Evolutionary conservation across 2,888 invertebrate genomes (phyloP).

Genomic region (Spatulosminthurus flaviceps): DNA sequence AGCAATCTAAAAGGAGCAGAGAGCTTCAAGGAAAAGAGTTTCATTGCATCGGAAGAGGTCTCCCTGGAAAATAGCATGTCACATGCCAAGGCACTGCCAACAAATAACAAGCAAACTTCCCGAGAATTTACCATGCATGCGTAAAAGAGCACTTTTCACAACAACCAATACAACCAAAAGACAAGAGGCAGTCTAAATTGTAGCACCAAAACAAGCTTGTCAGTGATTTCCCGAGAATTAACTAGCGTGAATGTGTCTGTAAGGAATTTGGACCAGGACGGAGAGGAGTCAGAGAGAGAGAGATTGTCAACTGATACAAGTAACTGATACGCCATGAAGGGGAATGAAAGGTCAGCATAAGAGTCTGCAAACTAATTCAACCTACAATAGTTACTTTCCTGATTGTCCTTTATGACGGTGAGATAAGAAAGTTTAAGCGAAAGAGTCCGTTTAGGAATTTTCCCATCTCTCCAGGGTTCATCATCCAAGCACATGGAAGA

Average conservation of each 20-base stretch:
- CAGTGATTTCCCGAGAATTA: too few species aligned
- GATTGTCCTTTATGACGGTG: slow-evolving; percentile 49
- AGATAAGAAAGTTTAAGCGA: slow-evolving; percentile 50
- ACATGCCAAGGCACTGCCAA: too few species aligned
- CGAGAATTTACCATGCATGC: too few species aligned
- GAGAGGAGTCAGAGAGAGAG: slow-evolving; percentile 26
- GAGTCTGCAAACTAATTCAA: slow-evolving; percentile 48
- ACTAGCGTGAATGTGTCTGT: slow-evolving; percentile 1
- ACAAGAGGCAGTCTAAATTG: too few species aligned
- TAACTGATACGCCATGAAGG: slow-evolving; percentile 36
- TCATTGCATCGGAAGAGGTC: too few species aligned
- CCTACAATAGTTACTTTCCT: slow-evolving; percentile 45
- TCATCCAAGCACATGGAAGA: slow-evolving; percentile 34
- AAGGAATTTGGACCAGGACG: slow-evolving; percentile 31
- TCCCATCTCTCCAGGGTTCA: slow-evolving; percentile 26
- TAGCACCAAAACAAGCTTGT: too few species aligned
- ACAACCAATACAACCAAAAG: too few species aligned
- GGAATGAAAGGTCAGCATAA: slow-evolving; percentile 58
- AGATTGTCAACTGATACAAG: slow-evolving; percentile 33
- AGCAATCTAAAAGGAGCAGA: background rate
- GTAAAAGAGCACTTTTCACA: too few species aligned
- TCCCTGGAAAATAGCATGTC: too few species aligned
- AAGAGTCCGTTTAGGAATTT: slow-evolving; percentile 12
- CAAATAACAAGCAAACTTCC: too few species aligned
- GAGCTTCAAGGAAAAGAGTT: too few species aligned